Base-by-base conservation (phyloP, 1,140 invertebrate genomes). In the Caerostris darwini region DNA sequence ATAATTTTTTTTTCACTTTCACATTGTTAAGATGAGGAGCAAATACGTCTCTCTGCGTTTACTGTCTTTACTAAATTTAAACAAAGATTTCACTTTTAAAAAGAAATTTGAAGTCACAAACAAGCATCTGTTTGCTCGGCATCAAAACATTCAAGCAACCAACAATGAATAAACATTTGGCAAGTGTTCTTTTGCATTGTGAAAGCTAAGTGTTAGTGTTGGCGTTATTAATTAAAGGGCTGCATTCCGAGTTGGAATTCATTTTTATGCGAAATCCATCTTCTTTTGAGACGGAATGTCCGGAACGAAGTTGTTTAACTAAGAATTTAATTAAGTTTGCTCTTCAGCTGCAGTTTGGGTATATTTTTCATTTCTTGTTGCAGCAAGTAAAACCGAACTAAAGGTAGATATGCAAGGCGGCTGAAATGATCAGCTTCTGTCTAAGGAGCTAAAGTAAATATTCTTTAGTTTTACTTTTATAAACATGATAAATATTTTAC, bases 261-360 rank as follows among this genome's bases (percentile, higher is more conserved):
- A 12, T 10, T 53, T 77, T 77, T 77, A 77, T 77, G 7, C 69
- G 12, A 77, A 50, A 77, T 4, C 5, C 34, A 50, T 12, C 4
- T 77, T 71, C 19, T 50, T 77, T 53, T 10, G 10, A 50, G 59
- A 61, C 12, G 7, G 12, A 77, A 77, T 50, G 19, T 77, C 69
- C 50, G 34, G 34, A 77, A 34, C 19, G 50, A 77, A 53, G 2
- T 53, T 12, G 7, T 77, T 7, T 14, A 50, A 12, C 34, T 53
- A 71, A 7, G 19, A 77, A 10, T 77, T 77, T 77, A 77, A 77
- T 77, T 77, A 77, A 77, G 50, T 77, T 77, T 77, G 12, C 69
- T 77, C 34, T 53, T 5, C 17, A n/a, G 61, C 5, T 67, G n/a
- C n/a, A 12, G 12, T 67, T 67, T 67, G 3, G 12, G 61, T 67